These are phyloP conservation scores for Rhinella marina DNA, from an alignment of 2,797 vertebrate species.

Conservation along the genomic window DNA sequence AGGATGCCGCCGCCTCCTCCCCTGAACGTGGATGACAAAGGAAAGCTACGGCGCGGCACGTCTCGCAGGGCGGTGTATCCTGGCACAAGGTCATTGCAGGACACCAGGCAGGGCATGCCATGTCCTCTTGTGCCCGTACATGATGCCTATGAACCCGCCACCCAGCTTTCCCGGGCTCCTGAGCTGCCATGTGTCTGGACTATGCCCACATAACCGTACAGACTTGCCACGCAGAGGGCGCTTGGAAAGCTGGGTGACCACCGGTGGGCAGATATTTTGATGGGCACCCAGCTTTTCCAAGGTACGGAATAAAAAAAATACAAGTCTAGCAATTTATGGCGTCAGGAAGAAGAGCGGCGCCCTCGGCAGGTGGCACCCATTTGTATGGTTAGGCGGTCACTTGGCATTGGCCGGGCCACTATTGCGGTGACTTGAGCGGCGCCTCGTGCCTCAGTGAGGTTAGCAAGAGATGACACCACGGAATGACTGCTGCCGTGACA, in stretches of 20 bases:
- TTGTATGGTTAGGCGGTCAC: not conserved
- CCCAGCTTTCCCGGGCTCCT: not conserved
- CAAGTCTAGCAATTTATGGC: too few relatives aligned
- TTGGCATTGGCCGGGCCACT: not conserved
- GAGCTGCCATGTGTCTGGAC: not conserved
- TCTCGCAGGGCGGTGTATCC: too few relatives aligned
- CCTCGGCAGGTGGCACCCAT: too few relatives aligned
- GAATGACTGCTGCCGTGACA: not conserved
- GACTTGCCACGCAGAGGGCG: not conserved
- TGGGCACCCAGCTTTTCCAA: not conserved
- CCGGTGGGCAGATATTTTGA: not conserved
- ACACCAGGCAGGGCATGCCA: too few relatives aligned
- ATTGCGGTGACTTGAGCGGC: not conserved
- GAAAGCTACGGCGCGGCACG: too few relatives aligned
- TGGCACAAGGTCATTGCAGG: too few relatives aligned
- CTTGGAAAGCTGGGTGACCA: not conserved
- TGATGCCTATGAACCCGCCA: too few relatives aligned
- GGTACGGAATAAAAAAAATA: not conserved
- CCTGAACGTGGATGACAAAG: too few relatives aligned
- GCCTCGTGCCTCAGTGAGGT: not conserved
- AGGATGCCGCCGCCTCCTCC: too few relatives aligned
- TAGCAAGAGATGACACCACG: not conserved
- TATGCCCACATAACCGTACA: not conserved
- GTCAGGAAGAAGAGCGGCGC: too few relatives aligned
- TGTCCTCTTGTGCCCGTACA: too few relatives aligned